Percentiles rank a stretch among this genome's conserved stretches.
phyloP scores from a whole-genome alignment of 2,113 vertebrate species.

The Paratilapia polleni region DNA sequence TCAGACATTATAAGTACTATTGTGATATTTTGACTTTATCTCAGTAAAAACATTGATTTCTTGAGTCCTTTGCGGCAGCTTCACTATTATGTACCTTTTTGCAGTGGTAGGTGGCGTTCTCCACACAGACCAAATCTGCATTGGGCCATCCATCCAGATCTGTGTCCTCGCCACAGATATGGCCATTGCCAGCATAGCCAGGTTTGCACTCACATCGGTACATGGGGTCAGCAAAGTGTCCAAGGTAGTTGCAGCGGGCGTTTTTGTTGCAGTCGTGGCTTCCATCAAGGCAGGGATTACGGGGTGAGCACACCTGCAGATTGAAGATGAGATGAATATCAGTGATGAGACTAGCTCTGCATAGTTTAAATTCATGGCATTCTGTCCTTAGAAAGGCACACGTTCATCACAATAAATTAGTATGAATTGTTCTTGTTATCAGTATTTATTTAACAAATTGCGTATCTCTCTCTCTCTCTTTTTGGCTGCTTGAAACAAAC shows the following conservation, averaged over 20 bases:
- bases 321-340: background rate
- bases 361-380: conserved; percentile 2
- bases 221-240: conserved; percentile 95
- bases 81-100: conserved; percentile 84
- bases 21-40: background rate
- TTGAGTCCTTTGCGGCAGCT: background rate
- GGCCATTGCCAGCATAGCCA: conserved; percentile 95
- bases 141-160: conserved; percentile 99
- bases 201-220: conserved; percentile 97
- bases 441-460: background rate
- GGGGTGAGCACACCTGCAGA: conserved; percentile 91
- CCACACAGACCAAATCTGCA: conserved; percentile 91
- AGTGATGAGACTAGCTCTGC: background rate
- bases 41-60: background rate
- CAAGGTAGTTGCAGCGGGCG: conserved; percentile 96
- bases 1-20: background rate
- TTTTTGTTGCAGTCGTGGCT: conserved; percentile 97
- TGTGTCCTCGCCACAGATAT: conserved; percentile 97
- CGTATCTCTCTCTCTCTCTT: background rate
- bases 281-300: conserved; percentile 95
- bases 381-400: background rate
- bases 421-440: background rate
- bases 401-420: background rate
- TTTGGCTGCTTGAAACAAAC: background rate
- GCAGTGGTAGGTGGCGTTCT: conserved; percentile 98